Evolutionary conservation across 92 coral and sea anemone species (phyloP).

Genomic region (Ricordea florida): DNA sequence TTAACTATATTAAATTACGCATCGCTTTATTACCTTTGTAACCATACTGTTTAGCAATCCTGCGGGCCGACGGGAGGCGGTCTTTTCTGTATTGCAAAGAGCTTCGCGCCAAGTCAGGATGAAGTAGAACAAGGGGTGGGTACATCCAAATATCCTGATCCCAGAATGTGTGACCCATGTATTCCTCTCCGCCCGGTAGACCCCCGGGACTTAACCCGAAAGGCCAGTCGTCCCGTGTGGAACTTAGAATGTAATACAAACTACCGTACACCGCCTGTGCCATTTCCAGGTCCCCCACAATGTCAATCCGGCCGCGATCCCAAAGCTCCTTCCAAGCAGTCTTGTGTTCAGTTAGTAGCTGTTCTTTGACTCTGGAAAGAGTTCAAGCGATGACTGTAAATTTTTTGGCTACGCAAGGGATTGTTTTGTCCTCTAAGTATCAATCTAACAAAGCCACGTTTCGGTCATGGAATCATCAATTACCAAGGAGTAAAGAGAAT

Average conservation of each 20-base stretch:
- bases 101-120: constrained; percentile 77
- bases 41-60: constrained; percentile 71
- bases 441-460: too few relatives aligned
- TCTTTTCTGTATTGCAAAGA: constrained; percentile 71
- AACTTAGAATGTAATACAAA: constrained; percentile 79
- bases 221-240: constrained; percentile 84
- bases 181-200: constrained; percentile 81
- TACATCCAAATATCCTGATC: constrained; percentile 95
- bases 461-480: too few relatives aligned
- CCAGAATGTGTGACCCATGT: constrained; percentile 94
- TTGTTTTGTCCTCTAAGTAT: too few relatives aligned
- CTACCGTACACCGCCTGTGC: constrained; percentile 80
- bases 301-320: constrained; percentile 68
- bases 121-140: constrained; percentile 70
- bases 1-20: too few relatives aligned
- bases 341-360: constrained; percentile 62
- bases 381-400: too few relatives aligned
- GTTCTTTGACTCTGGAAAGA: constrained; percentile 44
- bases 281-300: constrained; percentile 76
- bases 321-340: constrained; percentile 77
- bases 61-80: constrained; percentile 75
- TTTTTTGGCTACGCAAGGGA: too few relatives aligned
- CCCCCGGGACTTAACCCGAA: constrained; percentile 90
- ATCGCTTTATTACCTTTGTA: constrained; percentile 70
- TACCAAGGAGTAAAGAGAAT: too few relatives aligned